A percentile compares a stretch with the other conserved stretches of the same genome.
Evolutionary conservation across 2,113 vertebrate species (phyloP).

Genomic region (Greenwoodochromis staneri): DNA sequence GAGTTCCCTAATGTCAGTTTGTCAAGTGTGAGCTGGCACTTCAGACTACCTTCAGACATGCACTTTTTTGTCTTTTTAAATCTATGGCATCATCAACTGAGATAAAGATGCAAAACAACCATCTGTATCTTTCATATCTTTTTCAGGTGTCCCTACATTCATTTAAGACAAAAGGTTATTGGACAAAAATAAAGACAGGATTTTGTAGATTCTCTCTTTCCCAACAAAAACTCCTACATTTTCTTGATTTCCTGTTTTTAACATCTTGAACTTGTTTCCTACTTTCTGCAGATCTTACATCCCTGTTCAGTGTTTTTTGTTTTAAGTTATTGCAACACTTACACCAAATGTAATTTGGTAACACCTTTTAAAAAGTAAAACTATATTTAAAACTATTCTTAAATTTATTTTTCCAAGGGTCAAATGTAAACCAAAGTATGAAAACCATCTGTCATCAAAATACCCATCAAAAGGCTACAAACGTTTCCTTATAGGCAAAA

Average conservation of each 20-base stretch:
- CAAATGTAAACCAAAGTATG: not conserved
- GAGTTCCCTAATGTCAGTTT: not conserved
- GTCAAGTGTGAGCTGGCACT: not conserved
- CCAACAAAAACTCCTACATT: not conserved
- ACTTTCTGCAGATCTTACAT: not conserved
- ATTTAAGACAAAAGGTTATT: not conserved
- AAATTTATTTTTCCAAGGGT: not conserved
- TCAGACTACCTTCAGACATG: not conserved
- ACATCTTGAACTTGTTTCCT: not conserved
- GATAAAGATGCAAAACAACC: not conserved
- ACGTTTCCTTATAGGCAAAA: fast-evolving
- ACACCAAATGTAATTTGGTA: not conserved
- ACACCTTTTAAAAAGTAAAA: not conserved
- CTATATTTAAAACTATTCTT: not conserved
- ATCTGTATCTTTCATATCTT: not conserved
- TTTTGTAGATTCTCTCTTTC: not conserved
- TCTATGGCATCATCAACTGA: not conserved
- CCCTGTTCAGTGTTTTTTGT: not conserved
- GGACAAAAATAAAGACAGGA: not conserved
- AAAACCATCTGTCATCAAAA: not conserved
- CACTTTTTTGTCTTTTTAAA: not conserved
- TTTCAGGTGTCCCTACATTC: not conserved
- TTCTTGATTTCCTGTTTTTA: not conserved
- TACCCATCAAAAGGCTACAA: not conserved
- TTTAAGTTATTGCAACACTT: not conserved